Percentiles rank a stretch among this genome's conserved stretches.
Evolutionary conservation across 1,140 invertebrate genomes (phyloP).

Genomic region (Colletes gigas): DNA sequence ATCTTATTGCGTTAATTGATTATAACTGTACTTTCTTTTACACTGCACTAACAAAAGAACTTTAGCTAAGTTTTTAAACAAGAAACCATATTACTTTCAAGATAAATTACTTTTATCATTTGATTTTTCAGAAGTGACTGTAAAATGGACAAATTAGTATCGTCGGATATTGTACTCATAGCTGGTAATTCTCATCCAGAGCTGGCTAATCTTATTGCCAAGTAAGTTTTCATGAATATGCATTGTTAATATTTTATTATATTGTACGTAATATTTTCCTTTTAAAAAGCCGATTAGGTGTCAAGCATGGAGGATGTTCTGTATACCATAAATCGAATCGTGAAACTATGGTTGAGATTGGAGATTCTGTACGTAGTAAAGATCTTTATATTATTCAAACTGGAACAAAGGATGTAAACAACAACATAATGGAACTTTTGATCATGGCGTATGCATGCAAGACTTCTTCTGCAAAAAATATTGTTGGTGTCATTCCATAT

Average conservation of each 20-base stretch:
- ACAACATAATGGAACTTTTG: slow-evolving; percentile 99
- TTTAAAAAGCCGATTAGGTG: slow-evolving; percentile 90
- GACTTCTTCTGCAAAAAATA: slow-evolving; percentile 97
- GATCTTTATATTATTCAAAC: slow-evolving; percentile 99
- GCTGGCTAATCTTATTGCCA: slow-evolving; percentile 93
- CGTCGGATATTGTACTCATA: slow-evolving; percentile 93
- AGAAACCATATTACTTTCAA: not conserved
- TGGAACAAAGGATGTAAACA: slow-evolving; percentile 98
- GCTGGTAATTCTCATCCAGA: slow-evolving; percentile 98
- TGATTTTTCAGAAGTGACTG: not conserved
- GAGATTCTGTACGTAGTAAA: slow-evolving; percentile 96
- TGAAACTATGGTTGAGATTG: slow-evolving; percentile 97
- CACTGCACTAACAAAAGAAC: not conserved
- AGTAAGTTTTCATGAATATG: slow-evolving; percentile 80
- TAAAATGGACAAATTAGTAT: slow-evolving; percentile 80
- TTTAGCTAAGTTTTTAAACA: not conserved
- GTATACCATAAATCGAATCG: slow-evolving; percentile 97
- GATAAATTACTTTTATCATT: not conserved
- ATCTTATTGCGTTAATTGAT: not conserved
- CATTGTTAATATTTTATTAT: not conserved
- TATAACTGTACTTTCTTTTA: not conserved
- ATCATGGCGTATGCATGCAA: slow-evolving; percentile 99
- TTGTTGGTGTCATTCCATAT: slow-evolving; percentile 99
- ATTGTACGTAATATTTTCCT: slow-evolving; percentile 61
- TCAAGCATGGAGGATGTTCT: slow-evolving; percentile 93